phyloP scores from a whole-genome alignment of 2,888 invertebrate species.

The Mellilla xanthometata region DNA sequence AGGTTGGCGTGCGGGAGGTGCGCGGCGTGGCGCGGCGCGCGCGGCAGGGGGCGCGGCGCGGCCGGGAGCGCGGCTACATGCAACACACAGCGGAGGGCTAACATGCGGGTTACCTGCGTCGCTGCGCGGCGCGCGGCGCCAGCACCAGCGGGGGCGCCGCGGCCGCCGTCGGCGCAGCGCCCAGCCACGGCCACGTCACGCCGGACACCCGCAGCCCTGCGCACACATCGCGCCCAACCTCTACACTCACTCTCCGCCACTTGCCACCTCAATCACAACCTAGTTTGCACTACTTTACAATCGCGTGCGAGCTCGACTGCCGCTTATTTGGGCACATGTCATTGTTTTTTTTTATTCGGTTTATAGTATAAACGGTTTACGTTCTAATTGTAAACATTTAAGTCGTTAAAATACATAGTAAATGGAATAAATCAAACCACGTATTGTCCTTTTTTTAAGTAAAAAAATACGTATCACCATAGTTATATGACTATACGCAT shows the following conservation, averaged over 20 bases:
- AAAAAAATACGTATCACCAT: too few species aligned
- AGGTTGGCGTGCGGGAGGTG: constrained; percentile 76
- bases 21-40: constrained; percentile 67
- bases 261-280: constrained; percentile 13
- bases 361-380: too few species aligned
- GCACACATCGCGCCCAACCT: constrained; percentile 64
- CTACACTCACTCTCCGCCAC: constrained; percentile 41
- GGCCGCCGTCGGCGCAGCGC: constrained; percentile 83
- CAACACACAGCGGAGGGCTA: constrained; percentile 57
- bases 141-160: constrained; percentile 87
- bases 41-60: constrained; percentile 84
- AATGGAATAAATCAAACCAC: too few species aligned
- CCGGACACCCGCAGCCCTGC: constrained; percentile 90
- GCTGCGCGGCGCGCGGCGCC: constrained; percentile 88
- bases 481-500: too few species aligned
- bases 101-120: constrained; percentile 85
- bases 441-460: too few species aligned
- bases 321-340: too few species aligned
- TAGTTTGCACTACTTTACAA: neutral
- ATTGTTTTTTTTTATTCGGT: too few species aligned
- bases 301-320: too few species aligned
- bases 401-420: too few species aligned
- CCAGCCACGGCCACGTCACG: constrained; percentile 90
- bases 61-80: constrained; percentile 87
- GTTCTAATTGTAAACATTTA: too few species aligned